Conservation (phyloP, 2,113 vertebrate genomes). For the Phalacrocorax pelagicus region DNA sequence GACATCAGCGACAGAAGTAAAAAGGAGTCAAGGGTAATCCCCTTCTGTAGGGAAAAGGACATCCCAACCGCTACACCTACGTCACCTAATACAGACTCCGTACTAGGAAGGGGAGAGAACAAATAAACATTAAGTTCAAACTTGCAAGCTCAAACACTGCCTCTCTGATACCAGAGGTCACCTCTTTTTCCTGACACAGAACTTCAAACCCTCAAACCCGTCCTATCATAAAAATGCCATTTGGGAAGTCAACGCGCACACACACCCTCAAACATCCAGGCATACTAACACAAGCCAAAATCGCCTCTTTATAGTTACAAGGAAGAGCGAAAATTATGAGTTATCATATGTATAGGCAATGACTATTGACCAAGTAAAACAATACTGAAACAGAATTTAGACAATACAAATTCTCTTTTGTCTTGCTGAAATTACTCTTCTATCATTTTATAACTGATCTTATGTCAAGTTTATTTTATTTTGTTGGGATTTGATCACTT, state of each 20-base stretch:
- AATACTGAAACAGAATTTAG: background rate
- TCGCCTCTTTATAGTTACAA: background rate
- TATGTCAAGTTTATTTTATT: background rate
- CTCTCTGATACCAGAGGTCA: background rate
- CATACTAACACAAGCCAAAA: background rate
- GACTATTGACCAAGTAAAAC: background rate
- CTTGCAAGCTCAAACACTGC: background rate
- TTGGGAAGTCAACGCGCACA: no score
- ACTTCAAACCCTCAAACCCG: background rate
- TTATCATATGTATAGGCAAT: no score
- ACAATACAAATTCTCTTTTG: background rate
- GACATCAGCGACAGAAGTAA: background rate
- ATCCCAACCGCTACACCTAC: no score
- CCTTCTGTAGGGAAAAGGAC: background rate
- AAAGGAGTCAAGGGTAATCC: background rate
- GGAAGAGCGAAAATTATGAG: background rate
- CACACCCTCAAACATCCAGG: no score
- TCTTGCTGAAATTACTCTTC: background rate
- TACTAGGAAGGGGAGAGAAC: background rate
- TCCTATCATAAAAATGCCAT: background rate
- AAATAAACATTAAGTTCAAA: background rate
- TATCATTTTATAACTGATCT: background rate
- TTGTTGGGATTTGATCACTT: background rate
- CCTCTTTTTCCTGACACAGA: background rate
- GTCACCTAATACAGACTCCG: rapidly evolving